phyloP scores from a whole-genome alignment of 1,140 invertebrate genomes.

The Scaptodrosophila lebanonensis region DNA sequence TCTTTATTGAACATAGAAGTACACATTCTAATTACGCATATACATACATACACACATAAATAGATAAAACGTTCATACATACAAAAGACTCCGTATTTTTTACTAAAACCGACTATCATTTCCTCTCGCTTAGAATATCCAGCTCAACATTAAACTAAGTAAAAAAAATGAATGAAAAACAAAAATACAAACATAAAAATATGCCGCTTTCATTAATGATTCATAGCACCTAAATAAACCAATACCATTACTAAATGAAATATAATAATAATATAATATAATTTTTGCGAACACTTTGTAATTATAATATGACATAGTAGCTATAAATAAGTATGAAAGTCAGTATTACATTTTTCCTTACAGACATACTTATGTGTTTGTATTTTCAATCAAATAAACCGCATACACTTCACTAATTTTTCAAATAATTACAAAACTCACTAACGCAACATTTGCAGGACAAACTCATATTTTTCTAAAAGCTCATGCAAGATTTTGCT shows the following conservation, averaged over 20 bases:
- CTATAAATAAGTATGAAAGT: no score
- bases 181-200: slow-evolving; percentile 14
- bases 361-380: no score
- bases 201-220: no score
- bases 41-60: slow-evolving; percentile 17
- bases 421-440: slow-evolving; percentile 37
- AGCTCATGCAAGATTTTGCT: slow-evolving; percentile 64
- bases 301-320: no score
- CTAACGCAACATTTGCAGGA: slow-evolving; percentile 25
- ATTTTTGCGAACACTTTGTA: no score
- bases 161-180: slow-evolving; percentile 22
- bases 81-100: slow-evolving; percentile 27
- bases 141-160: slow-evolving; percentile 28
- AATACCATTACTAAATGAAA: no score
- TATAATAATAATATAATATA: no score
- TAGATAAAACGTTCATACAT: slow-evolving; percentile 31
- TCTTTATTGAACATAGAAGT: no score
- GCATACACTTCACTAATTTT: no score
- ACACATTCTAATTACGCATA: slow-evolving; percentile 18
- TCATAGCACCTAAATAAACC: no score
- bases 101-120: slow-evolving; percentile 20
- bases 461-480: slow-evolving; percentile 67
- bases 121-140: slow-evolving; percentile 11
- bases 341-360: no score
- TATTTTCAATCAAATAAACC: no score